These are phyloP conservation scores for Forbesichthys papilliferus DNA, from an alignment of 2,113 vertebrate species.

Conservation along the genomic window DNA sequence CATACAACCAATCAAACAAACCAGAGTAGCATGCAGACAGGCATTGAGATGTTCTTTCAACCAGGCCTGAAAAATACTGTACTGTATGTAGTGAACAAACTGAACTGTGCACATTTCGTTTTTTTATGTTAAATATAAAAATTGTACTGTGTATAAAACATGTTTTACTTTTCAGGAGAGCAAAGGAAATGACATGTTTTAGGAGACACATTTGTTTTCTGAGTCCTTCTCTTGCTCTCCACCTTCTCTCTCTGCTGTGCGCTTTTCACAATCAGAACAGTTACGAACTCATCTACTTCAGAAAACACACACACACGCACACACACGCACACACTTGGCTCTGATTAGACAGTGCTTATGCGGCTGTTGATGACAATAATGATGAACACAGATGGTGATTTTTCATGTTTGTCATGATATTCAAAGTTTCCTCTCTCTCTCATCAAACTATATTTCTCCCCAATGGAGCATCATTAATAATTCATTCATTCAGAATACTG, in stretches of 20 bases:
- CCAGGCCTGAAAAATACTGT: no score
- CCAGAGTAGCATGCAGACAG: no score
- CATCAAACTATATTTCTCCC: not conserved
- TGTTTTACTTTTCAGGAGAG: not conserved
- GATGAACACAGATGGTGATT: not conserved
- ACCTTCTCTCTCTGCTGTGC: constrained; percentile 2
- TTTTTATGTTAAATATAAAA: no score
- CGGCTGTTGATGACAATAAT: not conserved
- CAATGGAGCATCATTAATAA: not conserved
- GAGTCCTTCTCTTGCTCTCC: not conserved
- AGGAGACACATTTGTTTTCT: no score
- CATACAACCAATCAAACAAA: no score
- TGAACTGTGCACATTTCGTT: no score
- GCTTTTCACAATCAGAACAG: constrained; percentile 21
- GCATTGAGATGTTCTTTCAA: no score
- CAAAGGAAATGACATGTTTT: not conserved
- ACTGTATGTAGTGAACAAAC: no score
- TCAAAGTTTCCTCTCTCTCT: constrained; percentile 11
- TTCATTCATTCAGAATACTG: no score
- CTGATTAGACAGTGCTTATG: no score
- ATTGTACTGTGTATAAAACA: no score
- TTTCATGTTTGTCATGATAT: not conserved
- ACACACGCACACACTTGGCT: not conserved
- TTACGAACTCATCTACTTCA: not conserved
- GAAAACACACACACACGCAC: no score